Evolutionary conservation across 2,797 vertebrate species (phyloP), one percentile per base, ranked within the genome.

Genomic region (Mionectes olivaceus): DNA sequence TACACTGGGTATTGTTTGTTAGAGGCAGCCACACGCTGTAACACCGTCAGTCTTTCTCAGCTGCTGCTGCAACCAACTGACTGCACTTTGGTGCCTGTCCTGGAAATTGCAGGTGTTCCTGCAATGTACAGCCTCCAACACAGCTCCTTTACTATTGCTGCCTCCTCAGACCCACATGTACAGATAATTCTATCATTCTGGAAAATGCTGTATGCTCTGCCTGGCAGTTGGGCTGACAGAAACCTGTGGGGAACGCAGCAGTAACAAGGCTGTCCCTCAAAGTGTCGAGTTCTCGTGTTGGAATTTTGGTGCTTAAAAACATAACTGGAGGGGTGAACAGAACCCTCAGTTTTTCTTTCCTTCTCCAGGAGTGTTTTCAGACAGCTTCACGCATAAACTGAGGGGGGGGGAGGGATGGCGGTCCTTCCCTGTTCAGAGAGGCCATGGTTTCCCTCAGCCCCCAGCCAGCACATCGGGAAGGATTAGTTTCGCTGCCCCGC

Each of bases 161-260:
- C 39, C 35, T 7, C 25, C 82, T 19, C 37, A 16, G 14, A 6
- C 8, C 30, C 9, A 0, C 46, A 7, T 0, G 1, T 1, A 9
- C 43, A 33, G 30, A 32, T 6, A 53, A 19, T 19, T 19, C 17
- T 27, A 25, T 24, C 21, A 23, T 37, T 84, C 10, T 37, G 28
- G 16, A 22, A 59, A 46, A n/a, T 1, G 14, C 56, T 4, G 46
- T 19, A 6, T 32, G 33, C 30, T 71, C 57, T 17, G 39, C 15
- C 56, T 17, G 13, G 22, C 16, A 52, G 21, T 5, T 4, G 53
- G 10, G 27, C 53, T n/a, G 41, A 13, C 37, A 39, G 3, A 22
- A 33, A 50, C 47, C 60, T 18, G 28, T 3, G 27, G 44, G 27
- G 59, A 87, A 30, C 8, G 4, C 64, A 21, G 37, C 41, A 39